Base-by-base conservation (phyloP, 2,888 invertebrate genomes). In the Thyatira batis region DNA sequence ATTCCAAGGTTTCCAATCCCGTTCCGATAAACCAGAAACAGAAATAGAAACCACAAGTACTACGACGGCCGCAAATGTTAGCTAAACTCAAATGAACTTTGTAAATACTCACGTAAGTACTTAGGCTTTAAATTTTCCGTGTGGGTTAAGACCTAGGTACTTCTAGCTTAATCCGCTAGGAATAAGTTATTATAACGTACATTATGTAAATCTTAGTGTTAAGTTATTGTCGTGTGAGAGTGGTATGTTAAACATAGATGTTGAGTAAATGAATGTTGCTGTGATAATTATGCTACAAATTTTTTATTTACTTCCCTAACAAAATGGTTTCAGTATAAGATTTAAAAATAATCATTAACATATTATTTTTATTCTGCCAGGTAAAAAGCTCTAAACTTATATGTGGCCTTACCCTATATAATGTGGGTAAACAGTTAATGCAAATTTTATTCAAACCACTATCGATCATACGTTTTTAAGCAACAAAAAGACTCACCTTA, bases 221-320 rank as follows among this genome's bases (percentile, higher is more conserved):
- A 82, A 80, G 72, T 81, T 82, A 81, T 78, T 77, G 69, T 72
- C 54, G 73, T 69, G 71, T 73, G 78, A 63, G 64, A 76, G 74
- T 56, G 63, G 64, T 60, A 61, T 63, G 61, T 60, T 60, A 62
- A 67, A 69, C 57, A 67, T 63, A 55, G 63, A 65, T 69, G 61
- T 69, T 65, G 77, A 87, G 81, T 86, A 87, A 89, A 87, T 85
- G 85, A 76, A 78, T 85, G 82, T 68, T 82, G 76, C 87, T 89
- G 90, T 89, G 90, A 89, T 89, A 86, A 53, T 62, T 62, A 46
- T 51, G 65, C 65, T 56, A 73, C 76, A n/a, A n/a, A n/a, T 73
- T 71, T 58, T 64, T 66, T 45, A 46, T 25, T 39, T 30, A 52
- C 20, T 25, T 20, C 8, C 25, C n/a, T n/a, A n/a, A n/a, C n/a